Percentiles rank a stretch among this genome's conserved stretches.
Conservation (phyloP, 2,888 invertebrate genomes). For the Biston betularia region DNA sequence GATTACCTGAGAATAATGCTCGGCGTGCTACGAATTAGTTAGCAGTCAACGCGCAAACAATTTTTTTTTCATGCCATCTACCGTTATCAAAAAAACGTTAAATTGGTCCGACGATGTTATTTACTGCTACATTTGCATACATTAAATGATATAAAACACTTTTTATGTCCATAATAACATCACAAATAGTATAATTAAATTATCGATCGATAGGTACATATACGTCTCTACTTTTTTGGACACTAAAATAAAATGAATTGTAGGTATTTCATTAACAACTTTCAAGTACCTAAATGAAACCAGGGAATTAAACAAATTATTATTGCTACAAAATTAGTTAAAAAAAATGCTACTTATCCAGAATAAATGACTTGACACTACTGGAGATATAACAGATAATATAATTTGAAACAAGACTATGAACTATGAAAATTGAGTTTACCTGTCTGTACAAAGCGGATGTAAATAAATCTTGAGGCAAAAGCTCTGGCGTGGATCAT, state of each 20-base stretch:
- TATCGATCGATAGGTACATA: constrained; percentile 6
- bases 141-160: constrained; percentile 46
- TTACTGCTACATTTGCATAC: constrained; percentile 58
- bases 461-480: constrained; percentile 75
- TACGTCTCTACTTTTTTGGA: not conserved
- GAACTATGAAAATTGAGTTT: constrained; percentile 44
- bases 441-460: constrained; percentile 72
- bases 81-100: constrained; percentile 58
- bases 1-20: constrained; percentile 12
- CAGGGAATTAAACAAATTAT: no score
- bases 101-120: constrained; percentile 54
- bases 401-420: not conserved
- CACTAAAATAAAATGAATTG: not conserved
- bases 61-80: constrained; percentile 51
- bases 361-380: no score
- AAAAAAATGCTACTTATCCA: no score
- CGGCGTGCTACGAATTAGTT: constrained; percentile 9
- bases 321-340: no score
- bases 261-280: not conserved
- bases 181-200: constrained; percentile 34
- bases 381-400: not conserved
- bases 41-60: constrained; percentile 47
- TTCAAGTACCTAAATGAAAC: no score
- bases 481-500: constrained; percentile 62
- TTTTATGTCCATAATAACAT: constrained; percentile 29